Evolutionary conservation across 2,888 invertebrate species (phyloP).

Genomic region (Morpho deidamia): DNA sequence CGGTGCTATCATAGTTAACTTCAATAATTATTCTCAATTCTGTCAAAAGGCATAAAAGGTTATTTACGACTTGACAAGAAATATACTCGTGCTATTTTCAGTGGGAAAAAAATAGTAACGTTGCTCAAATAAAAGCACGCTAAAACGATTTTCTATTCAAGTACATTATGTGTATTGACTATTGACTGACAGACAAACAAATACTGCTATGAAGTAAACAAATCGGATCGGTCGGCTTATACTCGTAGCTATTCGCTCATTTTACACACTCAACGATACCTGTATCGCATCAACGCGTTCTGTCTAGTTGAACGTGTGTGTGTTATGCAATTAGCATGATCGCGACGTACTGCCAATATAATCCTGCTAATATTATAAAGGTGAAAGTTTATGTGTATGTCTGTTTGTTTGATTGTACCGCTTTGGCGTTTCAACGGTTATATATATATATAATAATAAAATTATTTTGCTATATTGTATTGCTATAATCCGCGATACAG

Average conservation of each 20-base stretch:
- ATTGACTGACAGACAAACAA: constrained; percentile 2
- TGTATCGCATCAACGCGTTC: background rate
- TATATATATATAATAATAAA: no score
- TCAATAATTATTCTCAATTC: no score
- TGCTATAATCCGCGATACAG: no score
- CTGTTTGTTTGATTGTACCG: no score
- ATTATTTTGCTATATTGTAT: no score
- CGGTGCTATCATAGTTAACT: no score
- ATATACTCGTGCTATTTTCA: no score
- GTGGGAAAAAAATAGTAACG: no score
- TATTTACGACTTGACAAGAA: background rate
- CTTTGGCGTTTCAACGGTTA: no score
- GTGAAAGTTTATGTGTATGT: no score
- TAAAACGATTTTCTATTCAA: constrained; percentile 1
- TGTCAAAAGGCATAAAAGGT: background rate
- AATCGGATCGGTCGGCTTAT: constrained; percentile 1
- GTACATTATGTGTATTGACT: constrained; percentile 1
- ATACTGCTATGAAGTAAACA: constrained; percentile 4
- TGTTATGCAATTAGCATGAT: background rate
- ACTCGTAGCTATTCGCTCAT: background rate
- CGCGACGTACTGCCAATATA: no score
- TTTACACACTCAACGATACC: background rate
- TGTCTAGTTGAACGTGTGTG: background rate
- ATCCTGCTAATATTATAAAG: no score
- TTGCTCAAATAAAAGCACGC: background rate